Conservation (phyloP, 2,888 invertebrate genomes). For the Cheilosia pagana region DNA sequence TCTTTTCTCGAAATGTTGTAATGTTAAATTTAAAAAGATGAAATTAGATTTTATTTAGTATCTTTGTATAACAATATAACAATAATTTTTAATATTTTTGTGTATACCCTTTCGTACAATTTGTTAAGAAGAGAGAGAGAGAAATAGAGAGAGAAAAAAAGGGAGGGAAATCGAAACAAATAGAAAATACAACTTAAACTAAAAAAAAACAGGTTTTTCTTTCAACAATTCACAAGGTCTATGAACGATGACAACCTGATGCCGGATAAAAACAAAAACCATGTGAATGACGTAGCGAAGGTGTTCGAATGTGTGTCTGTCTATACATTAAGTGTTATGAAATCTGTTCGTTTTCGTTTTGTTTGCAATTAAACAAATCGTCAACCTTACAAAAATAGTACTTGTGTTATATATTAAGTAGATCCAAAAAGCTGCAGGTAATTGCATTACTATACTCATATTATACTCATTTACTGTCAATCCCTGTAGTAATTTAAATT, state of each 20-base stretch:
- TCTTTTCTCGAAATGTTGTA: slow-evolving; percentile 30
- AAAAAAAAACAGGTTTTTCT: too few relatives aligned
- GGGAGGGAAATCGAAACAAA: background rate
- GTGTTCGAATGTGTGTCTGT: background rate
- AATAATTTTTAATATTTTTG: slow-evolving; percentile 47
- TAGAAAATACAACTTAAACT: background rate
- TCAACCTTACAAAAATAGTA: slow-evolving; percentile 34
- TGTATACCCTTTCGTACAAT: slow-evolving; percentile 29
- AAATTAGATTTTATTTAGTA: slow-evolving; percentile 50
- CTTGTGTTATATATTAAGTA: slow-evolving; percentile 27
- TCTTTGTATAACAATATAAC: slow-evolving; percentile 63
- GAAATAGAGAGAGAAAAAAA: slow-evolving; percentile 2
- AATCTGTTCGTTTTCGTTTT: background rate
- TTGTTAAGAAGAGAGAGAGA: background rate
- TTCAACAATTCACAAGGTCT: too few relatives aligned
- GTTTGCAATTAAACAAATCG: background rate
- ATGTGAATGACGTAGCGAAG: background rate
- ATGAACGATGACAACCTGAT: too few relatives aligned
- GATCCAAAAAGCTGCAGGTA: slow-evolving; percentile 43
- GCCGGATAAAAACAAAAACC: background rate
- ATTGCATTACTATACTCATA: slow-evolving; percentile 24
- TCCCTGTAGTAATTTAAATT: slow-evolving; percentile 45
- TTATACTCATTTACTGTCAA: slow-evolving; percentile 21
- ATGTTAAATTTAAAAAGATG: slow-evolving; percentile 43
- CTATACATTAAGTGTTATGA: slow-evolving; percentile 12